Evolutionary conservation across 1,140 invertebrate genomes (phyloP).

Genomic region (Anagrus nilaparvatae): DNA sequence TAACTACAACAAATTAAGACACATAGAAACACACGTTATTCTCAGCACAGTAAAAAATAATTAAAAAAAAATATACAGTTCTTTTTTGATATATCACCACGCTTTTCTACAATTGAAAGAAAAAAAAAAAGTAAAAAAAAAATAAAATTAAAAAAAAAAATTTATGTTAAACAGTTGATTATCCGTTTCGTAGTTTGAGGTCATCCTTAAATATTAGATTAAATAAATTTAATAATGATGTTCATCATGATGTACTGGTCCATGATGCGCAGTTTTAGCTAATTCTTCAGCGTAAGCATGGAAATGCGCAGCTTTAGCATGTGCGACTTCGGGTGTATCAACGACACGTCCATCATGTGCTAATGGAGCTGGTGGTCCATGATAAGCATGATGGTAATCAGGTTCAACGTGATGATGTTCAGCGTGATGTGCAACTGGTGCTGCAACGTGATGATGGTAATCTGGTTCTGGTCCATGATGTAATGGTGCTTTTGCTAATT

Average conservation of each 20-base stretch:
- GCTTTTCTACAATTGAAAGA: no score
- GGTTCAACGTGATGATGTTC: conserved; percentile 13
- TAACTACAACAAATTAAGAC: no score
- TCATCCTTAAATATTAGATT: background rate
- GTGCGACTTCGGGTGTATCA: conserved; percentile 50
- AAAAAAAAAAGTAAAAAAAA: no score
- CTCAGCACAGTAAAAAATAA: no score
- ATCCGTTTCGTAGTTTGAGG: background rate
- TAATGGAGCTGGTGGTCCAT: conserved; percentile 31
- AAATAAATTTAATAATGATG: conserved; percentile 11
- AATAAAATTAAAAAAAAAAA: no score
- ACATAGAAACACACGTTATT: no score
- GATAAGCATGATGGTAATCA: conserved; percentile 22
- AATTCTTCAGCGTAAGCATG: conserved; percentile 43
- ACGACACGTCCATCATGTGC: conserved; percentile 33
- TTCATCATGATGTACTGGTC: conserved; percentile 5
- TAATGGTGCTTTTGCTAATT: conserved; percentile 25
- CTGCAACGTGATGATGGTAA: conserved; percentile 4
- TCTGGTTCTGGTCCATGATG: conserved; percentile 10
- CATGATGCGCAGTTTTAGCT: conserved; percentile 25
- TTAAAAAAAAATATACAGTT: no score
- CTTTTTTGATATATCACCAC: no score
- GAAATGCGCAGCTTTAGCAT: conserved; percentile 48
- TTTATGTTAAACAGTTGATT: background rate
- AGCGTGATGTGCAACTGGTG: background rate